Evolutionary conservation across 2,797 vertebrate genomes (phyloP), one percentile per base, ranked within the genome.

Genomic region (Crotalus adamanteus): DNA sequence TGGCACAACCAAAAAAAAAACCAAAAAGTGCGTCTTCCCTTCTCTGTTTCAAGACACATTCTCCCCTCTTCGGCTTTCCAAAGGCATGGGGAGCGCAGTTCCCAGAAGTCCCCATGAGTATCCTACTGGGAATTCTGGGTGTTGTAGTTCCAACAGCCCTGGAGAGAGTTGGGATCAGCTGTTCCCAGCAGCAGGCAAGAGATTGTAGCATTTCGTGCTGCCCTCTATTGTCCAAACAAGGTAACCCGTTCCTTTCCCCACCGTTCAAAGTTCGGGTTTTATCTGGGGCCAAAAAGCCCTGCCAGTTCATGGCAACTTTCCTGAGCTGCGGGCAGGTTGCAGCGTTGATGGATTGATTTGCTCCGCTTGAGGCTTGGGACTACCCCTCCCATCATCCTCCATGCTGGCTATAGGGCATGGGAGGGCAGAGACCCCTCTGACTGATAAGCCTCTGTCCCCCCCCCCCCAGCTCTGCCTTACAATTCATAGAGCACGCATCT

Each of bases 401-500:
- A 8, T 8, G n/a, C 16, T 8, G 69, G 31, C 69, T 73, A 3
- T 8, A 37, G 31, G 31, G 31, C 31, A 78, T 0, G 16, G 65
- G n/a, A 37, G n/a, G 65, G 65, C 65, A 73, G n/a, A 37, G 5
- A 16, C 65, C n/a, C 65, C 31, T 37, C 69, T 3, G 31, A 3
- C 14, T 65, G 28, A 12, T 14, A 65, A 9, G 63, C 63, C 63
- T 14, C 28, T 6, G 63, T 69, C 16, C 4, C 12, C 63, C 63
- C 51, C 51, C 8, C 18, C 57, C 18, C 57, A 20, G 57, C 57
- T 59, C 57, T 37, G 31, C 3, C 4, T 78, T 37, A 8, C 6
- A 18, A 1, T 20, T 37, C 69, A 3, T 3, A 37, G 6, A 1
- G 16, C 2, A 53, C 1, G n/a, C 0, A 6, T 37, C 31, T 37